Base-by-base conservation (phyloP, 2,113 vertebrate species). In the Coturnix japonica region DNA sequence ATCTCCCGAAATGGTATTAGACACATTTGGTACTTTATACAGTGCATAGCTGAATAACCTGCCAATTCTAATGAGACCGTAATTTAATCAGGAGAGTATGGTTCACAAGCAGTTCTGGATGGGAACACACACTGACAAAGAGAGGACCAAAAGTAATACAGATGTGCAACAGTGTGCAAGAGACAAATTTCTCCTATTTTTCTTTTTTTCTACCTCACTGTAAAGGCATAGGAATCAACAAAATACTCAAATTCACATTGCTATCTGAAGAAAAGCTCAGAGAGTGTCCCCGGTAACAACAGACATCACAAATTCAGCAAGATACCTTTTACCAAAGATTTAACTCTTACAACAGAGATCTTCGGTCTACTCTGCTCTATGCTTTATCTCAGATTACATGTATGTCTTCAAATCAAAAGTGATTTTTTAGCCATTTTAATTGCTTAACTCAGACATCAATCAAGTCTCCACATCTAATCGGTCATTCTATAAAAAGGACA, bases 21-120 rank as follows among this genome's bases (percentile, higher is more conserved):
- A 65, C 80, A 56, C 28, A 76, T 39, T 47, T 67, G 43, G 33
- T 75, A 71, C 73, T 92, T 89, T 82, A 41, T 92, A 64, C 31
- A 82, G 80, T 14, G 15, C 61, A 85, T 74, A 93, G 87, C 56
- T 13, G 79, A 91, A 87, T 87, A 89, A 85, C 9, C 71, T 91
- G 87, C 39, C 87, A 87, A 57, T 67, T 19, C 60, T 87, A 87
- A 91, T 60, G 67, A 87, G 39, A 26, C 66, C 60, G 21, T 91
- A 92, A 92, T 91, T 93, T 77, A 87, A 92, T 87, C 60, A 80
- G 67, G 35, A 60, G 90, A 85, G 21, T 57, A 74, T 33, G 74
- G 44, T 71, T 44, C 43, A 39, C 7, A 2, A 92, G 57, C 14
- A 92, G 37, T 85, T 87, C 43, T 89, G 51, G 64, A 67, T 82